phyloP scores from a whole-genome alignment of 2,113 vertebrate genomes.

The Sylvilagus bachmani region DNA sequence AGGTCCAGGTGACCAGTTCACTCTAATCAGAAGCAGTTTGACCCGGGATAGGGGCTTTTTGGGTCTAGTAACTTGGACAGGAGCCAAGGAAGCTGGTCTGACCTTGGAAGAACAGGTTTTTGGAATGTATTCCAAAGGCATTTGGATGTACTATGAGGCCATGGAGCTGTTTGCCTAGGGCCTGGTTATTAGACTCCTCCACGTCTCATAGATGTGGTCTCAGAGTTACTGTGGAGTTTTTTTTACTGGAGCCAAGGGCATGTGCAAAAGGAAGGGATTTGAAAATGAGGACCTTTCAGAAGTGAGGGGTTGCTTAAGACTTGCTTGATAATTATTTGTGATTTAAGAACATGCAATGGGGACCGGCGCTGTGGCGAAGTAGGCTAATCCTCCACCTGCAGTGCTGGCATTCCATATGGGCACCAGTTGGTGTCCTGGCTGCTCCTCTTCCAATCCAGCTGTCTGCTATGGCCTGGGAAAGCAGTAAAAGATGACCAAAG shows the following conservation, averaged over 20 bases:
- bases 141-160: background rate
- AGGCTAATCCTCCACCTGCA: no score
- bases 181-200: background rate
- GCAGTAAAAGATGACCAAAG: no score
- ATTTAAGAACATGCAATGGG: background rate
- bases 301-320: background rate
- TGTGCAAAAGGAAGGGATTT: background rate
- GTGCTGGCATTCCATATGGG: no score
- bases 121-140: constrained; percentile 28
- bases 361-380: no score
- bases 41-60: background rate
- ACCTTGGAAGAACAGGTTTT: background rate
- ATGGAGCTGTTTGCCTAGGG: background rate
- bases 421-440: no score
- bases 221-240: constrained; percentile 16
- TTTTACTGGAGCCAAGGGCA: background rate
- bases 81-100: background rate
- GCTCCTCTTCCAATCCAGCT: no score
- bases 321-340: constrained; percentile 17
- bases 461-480: no score
- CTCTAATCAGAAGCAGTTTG: background rate
- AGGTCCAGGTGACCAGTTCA: background rate
- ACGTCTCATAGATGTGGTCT: background rate
- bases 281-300: background rate
- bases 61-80: background rate